These are phyloP conservation scores for Pipa parva DNA, from an alignment of 2,113 vertebrate genomes.

Conservation along the genomic window DNA sequence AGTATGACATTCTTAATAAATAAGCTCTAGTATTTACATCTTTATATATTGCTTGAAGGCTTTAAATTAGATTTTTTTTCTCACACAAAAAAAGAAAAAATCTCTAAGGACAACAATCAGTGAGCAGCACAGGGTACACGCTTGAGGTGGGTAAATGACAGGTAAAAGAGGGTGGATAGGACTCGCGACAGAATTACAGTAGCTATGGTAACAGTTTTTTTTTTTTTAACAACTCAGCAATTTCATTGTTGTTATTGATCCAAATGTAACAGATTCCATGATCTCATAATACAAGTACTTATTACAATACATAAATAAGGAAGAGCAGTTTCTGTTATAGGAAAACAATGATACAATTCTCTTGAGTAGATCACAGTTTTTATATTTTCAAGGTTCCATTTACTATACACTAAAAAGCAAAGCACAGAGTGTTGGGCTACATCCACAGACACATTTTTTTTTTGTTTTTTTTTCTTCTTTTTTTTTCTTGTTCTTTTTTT, in stretches of 20 bases:
- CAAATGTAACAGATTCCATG: slow-evolving; percentile 47
- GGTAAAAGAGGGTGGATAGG: slow-evolving; percentile 51
- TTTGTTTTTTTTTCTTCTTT: too few species aligned
- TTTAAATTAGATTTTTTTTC: slow-evolving; percentile 74
- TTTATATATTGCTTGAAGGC: slow-evolving; percentile 91
- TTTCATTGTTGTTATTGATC: slow-evolving; percentile 21
- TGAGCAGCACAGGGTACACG: slow-evolving; percentile 58
- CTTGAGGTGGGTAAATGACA: slow-evolving; percentile 89
- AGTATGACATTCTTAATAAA: slow-evolving; percentile 99
- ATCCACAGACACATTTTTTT: slow-evolving; percentile 62
- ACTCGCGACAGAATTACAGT: slow-evolving; percentile 25
- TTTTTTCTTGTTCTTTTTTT: slow-evolving; percentile 47
- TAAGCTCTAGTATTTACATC: slow-evolving; percentile 99
- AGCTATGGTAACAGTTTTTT: slow-evolving; percentile 12
- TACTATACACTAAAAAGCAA: slow-evolving; percentile 54
- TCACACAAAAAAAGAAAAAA: slow-evolving; percentile 73
- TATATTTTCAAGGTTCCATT: slow-evolving; percentile 74
- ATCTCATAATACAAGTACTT: slow-evolving; percentile 64
- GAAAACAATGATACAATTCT: slow-evolving; percentile 64
- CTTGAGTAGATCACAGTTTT: slow-evolving; percentile 78
- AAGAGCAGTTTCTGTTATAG: slow-evolving; percentile 69
- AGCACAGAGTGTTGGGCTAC: slow-evolving; percentile 58
- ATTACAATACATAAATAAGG: slow-evolving; percentile 76
- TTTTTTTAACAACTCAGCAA: slow-evolving; percentile 9
- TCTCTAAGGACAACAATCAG: slow-evolving; percentile 83